phyloP scores from a whole-genome alignment of 2,113 vertebrate species.

The Ceyx melanurus region DNA sequence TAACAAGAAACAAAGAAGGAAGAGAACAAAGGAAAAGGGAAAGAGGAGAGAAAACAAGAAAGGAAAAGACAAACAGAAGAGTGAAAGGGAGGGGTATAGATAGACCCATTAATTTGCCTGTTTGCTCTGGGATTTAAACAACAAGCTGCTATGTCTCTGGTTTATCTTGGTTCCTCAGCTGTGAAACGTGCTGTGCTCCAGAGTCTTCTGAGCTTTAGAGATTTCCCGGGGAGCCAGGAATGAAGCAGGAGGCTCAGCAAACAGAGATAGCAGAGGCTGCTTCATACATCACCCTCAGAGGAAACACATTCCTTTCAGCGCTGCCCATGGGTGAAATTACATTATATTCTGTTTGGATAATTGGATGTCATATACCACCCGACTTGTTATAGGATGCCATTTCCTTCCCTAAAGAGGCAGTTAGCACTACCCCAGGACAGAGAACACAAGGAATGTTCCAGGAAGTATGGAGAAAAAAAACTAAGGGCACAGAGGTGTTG shows the following conservation, averaged over 20 bases:
- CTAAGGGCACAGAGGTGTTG: neutral
- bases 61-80: constrained; percentile 40
- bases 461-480: neutral
- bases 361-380: constrained; percentile 63
- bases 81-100: constrained; percentile 29
- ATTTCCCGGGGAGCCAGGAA: constrained; percentile 60
- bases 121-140: constrained; percentile 64
- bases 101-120: constrained; percentile 71
- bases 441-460: neutral
- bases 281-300: constrained; percentile 64
- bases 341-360: constrained; percentile 73
- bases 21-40: constrained; percentile 33
- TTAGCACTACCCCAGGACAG: neutral
- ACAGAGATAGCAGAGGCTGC: constrained; percentile 58
- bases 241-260: constrained; percentile 48
- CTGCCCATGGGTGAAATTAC: constrained; percentile 80
- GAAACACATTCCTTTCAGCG: constrained; percentile 68
- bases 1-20: constrained; percentile 63
- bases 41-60: constrained; percentile 25
- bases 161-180: constrained; percentile 81
- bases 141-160: constrained; percentile 29
- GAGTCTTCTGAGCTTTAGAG: constrained; percentile 67
- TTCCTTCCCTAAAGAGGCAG: neutral
- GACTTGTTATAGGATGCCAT: constrained; percentile 14
- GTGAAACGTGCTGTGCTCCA: constrained; percentile 52